Evolutionary conservation across 2,797 vertebrate genomes (phyloP).

Genomic region (Vespertilio murinus): DNA sequence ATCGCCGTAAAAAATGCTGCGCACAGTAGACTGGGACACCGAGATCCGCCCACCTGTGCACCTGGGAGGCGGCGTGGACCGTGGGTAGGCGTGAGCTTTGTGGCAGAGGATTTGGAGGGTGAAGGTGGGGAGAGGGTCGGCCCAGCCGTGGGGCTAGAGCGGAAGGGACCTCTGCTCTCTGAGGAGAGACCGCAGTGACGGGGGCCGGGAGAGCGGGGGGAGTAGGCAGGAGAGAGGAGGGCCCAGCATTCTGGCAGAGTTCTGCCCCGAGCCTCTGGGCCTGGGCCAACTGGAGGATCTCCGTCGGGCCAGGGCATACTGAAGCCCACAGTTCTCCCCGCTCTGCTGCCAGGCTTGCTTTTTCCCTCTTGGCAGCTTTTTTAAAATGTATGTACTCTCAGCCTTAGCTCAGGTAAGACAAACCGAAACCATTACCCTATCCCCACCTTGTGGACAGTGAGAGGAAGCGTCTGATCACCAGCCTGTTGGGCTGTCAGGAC

Average conservation of each 20-base stretch:
- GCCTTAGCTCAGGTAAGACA: neutral
- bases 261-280: too few species aligned
- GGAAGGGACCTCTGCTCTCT: neutral
- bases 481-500: too few species aligned
- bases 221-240: neutral
- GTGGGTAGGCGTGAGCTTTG: too few species aligned
- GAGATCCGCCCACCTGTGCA: too few species aligned
- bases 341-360: neutral
- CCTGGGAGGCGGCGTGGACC: neutral
- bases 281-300: neutral
- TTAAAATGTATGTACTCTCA: too few species aligned
- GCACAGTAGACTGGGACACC: neutral
- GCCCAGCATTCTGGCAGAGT: neutral
- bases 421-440: neutral
- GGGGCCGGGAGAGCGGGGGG: neutral
- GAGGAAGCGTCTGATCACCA: neutral
- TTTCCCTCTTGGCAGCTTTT: neutral
- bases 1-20: neutral
- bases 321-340: neutral
- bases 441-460: neutral
- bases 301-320: too few species aligned
- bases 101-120: neutral
- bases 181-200: neutral
- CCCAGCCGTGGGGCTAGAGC: too few species aligned
- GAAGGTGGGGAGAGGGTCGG: too few species aligned